phyloP scores from a whole-genome alignment of 2,113 vertebrate species.

The Psittacara wagleri region DNA sequence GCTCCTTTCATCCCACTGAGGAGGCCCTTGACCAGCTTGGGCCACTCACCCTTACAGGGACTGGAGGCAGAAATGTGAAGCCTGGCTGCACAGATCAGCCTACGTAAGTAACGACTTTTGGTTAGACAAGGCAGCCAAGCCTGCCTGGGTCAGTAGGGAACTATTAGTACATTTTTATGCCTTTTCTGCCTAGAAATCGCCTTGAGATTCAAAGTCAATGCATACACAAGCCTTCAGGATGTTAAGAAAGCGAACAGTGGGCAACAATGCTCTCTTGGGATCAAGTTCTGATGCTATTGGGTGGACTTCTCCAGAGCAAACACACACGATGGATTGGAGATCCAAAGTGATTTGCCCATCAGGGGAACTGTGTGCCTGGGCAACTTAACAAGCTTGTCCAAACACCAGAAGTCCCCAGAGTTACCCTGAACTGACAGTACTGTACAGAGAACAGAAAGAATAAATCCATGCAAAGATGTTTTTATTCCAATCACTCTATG shows the following conservation, averaged over 20 bases:
- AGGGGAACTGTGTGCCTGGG: background rate
- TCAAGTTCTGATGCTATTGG: background rate
- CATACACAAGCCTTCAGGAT: background rate
- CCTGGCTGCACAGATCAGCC: background rate
- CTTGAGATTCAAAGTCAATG: background rate
- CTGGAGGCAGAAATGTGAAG: background rate
- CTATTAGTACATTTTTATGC: background rate
- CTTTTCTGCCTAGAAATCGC: background rate
- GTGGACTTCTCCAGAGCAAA: background rate
- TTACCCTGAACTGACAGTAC: background rate
- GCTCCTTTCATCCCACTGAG: background rate
- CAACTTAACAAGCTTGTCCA: rapidly evolving
- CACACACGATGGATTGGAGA: rapidly evolving
- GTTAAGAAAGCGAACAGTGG: background rate
- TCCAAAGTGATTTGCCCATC: background rate
- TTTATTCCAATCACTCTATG: background rate
- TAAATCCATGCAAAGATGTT: background rate
- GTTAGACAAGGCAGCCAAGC: background rate
- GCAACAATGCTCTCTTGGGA: background rate
- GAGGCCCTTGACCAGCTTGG: background rate
- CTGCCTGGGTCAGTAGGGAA: background rate
- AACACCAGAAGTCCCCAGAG: background rate
- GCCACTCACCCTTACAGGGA: background rate
- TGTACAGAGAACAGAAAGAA: background rate
- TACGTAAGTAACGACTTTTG: background rate